Conservation (phyloP, 2,113 vertebrate species). For the Cephalopholis sonnerati region DNA sequence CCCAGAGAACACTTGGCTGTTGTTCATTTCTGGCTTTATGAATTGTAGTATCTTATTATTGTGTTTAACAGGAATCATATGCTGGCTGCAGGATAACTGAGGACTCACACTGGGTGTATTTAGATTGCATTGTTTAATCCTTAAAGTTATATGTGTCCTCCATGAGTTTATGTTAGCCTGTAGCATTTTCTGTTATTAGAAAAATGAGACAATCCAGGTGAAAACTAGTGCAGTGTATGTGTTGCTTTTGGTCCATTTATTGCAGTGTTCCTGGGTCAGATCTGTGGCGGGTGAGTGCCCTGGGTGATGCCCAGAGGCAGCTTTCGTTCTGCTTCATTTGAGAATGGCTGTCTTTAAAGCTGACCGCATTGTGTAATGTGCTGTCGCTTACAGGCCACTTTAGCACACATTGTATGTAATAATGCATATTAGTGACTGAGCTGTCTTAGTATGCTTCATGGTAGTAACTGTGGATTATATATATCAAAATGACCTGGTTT, state of each 20-base stretch:
- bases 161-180: neutral
- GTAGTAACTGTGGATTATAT: neutral
- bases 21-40: slow-evolving; percentile 19
- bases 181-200: neutral
- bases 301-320: neutral
- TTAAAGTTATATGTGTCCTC: neutral
- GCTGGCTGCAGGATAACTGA: neutral
- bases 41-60: slow-evolving; percentile 8
- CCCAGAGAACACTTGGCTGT: slow-evolving; percentile 26
- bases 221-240: neutral
- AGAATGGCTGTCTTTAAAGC: neutral
- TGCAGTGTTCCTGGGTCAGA: neutral
- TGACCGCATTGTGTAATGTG: neutral
- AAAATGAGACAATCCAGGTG: neutral
- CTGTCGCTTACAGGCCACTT: neutral
- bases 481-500: neutral
- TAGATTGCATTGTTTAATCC: neutral
- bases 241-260: neutral
- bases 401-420: neutral
- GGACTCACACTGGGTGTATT: neutral
- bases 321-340: neutral
- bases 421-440: neutral
- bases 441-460: neutral
- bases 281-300: neutral
- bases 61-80: slow-evolving; percentile 5